Conservation (phyloP, 2,888 invertebrate genomes). For the Escarpia spicata region DNA sequence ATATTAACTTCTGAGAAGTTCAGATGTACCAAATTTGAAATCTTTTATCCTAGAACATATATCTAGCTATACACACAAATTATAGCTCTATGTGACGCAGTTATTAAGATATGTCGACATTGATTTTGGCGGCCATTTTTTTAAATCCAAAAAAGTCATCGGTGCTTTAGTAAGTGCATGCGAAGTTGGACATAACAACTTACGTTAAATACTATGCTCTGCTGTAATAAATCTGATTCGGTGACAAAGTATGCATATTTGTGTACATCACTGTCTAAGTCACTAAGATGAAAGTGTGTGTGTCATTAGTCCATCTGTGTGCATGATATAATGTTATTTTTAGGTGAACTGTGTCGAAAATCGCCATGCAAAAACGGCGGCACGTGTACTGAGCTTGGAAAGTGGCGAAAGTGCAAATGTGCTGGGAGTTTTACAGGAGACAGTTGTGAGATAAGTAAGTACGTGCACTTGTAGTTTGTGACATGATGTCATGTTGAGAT, state of each 20-base stretch:
- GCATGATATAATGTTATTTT: background rate
- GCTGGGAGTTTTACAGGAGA: background rate
- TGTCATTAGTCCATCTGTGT: background rate
- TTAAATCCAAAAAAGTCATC: too few species aligned
- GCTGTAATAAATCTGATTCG: background rate
- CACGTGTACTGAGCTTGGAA: background rate
- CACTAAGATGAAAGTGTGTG: too few species aligned
- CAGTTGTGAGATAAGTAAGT: background rate
- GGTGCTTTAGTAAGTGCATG: background rate
- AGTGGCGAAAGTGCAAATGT: background rate
- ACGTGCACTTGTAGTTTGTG: background rate
- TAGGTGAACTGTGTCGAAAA: background rate
- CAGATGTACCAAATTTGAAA: too few species aligned
- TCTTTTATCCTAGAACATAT: too few species aligned
- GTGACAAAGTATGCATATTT: background rate
- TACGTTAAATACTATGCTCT: background rate
- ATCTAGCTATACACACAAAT: too few species aligned
- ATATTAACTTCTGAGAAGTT: too few species aligned
- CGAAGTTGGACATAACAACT: background rate
- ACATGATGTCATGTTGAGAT: background rate
- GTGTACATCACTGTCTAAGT: too few species aligned
- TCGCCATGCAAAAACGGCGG: background rate
- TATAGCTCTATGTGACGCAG: too few species aligned
- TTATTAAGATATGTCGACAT: too few species aligned
- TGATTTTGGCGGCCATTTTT: too few species aligned